A percentile compares a stretch with the other conserved stretches of the same genome.
These are phyloP conservation scores for Osmerus mordax DNA, from an alignment of 2,113 vertebrate genomes.

Conservation along the genomic window DNA sequence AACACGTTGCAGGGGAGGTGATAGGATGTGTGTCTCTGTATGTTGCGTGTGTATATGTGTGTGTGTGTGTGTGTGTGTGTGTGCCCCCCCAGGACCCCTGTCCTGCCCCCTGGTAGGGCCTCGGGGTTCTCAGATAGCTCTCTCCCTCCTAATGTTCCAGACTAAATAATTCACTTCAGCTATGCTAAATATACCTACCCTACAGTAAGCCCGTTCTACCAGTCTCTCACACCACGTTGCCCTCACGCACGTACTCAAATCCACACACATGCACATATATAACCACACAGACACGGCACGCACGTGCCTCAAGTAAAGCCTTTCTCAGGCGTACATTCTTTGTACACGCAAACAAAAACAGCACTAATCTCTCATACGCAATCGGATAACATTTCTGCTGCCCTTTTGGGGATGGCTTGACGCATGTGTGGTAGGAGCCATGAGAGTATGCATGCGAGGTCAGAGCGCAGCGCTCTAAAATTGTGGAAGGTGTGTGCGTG, in stretches of 20 bases:
- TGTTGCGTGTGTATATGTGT: neutral
- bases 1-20: neutral
- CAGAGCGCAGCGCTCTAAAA: neutral
- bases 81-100: neutral
- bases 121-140: conserved; percentile 29
- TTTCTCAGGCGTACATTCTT: too few species aligned
- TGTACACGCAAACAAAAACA: conserved; percentile 1
- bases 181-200: conserved; percentile 41
- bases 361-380: neutral
- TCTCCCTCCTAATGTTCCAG: conserved; percentile 41
- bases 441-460: neutral
- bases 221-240: neutral
- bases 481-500: neutral
- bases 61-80: neutral
- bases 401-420: neutral
- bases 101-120: conserved; percentile 6
- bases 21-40: neutral
- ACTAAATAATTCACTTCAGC: conserved; percentile 45
- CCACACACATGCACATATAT: conserved; percentile 8
- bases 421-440: neutral
- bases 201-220: conserved; percentile 2
- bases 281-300: neutral
- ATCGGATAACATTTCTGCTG: too few species aligned
- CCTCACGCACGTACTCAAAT: neutral
- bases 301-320: too few species aligned